Base-by-base conservation (phyloP, 1,140 invertebrate genomes). In the Augochlora pura region DNA sequence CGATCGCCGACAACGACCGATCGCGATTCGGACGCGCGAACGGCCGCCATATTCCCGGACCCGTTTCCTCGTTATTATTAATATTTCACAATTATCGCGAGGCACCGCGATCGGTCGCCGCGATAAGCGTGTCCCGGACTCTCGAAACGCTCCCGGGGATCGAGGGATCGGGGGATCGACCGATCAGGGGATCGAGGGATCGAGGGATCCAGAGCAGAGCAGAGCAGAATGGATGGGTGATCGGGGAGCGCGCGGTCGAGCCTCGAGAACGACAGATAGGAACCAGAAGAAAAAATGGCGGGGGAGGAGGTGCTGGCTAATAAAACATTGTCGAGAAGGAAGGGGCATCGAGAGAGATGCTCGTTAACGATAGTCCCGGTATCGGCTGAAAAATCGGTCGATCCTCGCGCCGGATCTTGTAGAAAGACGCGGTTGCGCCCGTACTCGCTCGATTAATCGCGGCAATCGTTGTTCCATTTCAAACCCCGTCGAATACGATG, bases 11-110 rank as follows among this genome's bases (percentile, higher is more conserved):
- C 42, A 9, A 8, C 42, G 42, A 10, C 1, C 42, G 12, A 23
- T 3, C 38, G 25, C 63, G 57, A 39, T 78, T 73, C 32, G 49
- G 14, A 14, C 46, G 54, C 21, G 32, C 49, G 49, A 52, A 52
- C 16, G 49, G 49, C 49, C 49, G 49, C 42, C 42, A 46, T 46
- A 52, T 52, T 16, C 18, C 42, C 49, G 49, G 49, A 21, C 49
- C 18, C 49, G 49, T 49, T 85, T 77, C 66, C 84, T 89, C 82
- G 83, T 90, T 89, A 85, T 87, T 88, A 90, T 88, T 90, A 87
- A 89, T 87, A 88, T 90, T 91, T 89, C 88, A 85, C 87, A 88
- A 90, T 89, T 88, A 88, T 89, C 77, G 84, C 77, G 54, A 80
- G 78, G 69, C 80, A 82, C 82, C 80, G 76, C 76, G 86, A 87